Base-by-base conservation (phyloP, 2,113 vertebrate genomes). In the Gallinago jamesoni region DNA sequence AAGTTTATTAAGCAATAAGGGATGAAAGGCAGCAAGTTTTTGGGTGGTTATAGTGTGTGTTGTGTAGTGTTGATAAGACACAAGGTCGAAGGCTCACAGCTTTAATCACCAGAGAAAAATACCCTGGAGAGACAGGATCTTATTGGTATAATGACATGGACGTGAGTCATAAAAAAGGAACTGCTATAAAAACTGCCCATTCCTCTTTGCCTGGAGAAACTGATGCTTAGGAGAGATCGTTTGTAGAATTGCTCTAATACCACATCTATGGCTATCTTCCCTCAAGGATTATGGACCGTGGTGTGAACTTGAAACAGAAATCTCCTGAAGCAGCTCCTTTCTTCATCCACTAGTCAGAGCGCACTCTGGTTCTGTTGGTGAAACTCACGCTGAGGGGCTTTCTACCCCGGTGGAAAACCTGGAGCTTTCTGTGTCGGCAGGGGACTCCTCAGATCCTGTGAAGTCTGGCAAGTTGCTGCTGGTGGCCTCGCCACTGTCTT, bases 1-100 rank as follows among this genome's bases (percentile, higher is more conserved):
- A 96, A 94, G 74, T 92, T 97, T 97, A 97, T 96, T 96, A 93
- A 95, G 96, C 93, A 94, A 92, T 95, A 97, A 97, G 93, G 47
- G 77, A 94, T 91, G 89, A 96, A 94, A 94, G 85, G 80, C 87
- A 88, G 83, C 89, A 87, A 93, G 76, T 92, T 97, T 94, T 89
- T 95, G 72, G 63, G 74, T 94, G 74, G 82, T 95, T 97, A 59
- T 66, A 48, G 45, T 23, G 41, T 90, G 73, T 92, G 87, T 92
- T 96, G 91, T 94, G 76, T 78, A 63, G 73, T 52, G 84, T 93
- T 95, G 93, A 94, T 97, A 94, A 97, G 87, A 64, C 45, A 73
- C 76, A 92, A 95, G 94, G 94, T 94, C 7, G 7, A 92, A 95
- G 85, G 81, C 87, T 93, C 33, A 56, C 62, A 92, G 77, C 91